Percentiles rank a stretch among this genome's conserved stretches.
phyloP scores from a whole-genome alignment of 2,797 vertebrate species.

The Cuniculus paca region DNA sequence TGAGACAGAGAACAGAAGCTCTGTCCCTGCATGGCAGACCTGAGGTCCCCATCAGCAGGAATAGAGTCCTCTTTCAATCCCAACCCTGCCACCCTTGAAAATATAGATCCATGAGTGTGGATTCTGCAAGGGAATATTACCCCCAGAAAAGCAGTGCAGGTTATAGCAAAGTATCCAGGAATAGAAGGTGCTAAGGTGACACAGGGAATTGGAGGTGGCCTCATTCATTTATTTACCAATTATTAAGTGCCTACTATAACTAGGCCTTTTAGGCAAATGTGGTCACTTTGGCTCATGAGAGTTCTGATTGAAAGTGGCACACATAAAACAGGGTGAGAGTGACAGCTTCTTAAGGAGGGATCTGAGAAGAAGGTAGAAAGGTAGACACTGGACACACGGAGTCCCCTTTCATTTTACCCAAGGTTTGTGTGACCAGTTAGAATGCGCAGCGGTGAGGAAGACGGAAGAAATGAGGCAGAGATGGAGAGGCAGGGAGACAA shows the following conservation, averaged over 20 bases:
- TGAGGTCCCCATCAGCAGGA: not conserved
- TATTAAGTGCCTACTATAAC: not conserved
- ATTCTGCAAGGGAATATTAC: not conserved
- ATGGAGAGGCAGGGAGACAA: conserved; percentile 42
- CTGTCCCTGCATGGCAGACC: not conserved
- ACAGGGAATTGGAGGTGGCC: too few relatives aligned
- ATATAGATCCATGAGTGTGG: not conserved
- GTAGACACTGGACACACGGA: not conserved
- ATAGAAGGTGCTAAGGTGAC: not conserved
- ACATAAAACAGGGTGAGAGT: not conserved
- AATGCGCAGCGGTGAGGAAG: conserved; percentile 84
- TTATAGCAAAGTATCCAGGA: not conserved
- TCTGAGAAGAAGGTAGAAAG: not conserved
- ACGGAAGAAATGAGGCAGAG: conserved; percentile 10
- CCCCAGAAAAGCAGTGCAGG: not conserved
- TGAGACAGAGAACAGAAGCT: not conserved
- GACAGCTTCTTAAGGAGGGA: not conserved
- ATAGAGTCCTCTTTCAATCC: not conserved
- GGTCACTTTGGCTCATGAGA: not conserved
- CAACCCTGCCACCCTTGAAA: not conserved
- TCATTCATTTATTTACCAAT: not conserved
- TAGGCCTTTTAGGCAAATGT: not conserved
- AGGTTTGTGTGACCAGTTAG: conserved; percentile 81
- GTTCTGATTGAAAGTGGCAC: not conserved
- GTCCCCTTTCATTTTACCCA: conserved; percentile 73